Percentiles rank a stretch among this genome's conserved stretches.
These are phyloP conservation scores for Tupiocoris notatus DNA, from an alignment of 2,888 invertebrate genomes.

Conservation along the genomic window DNA sequence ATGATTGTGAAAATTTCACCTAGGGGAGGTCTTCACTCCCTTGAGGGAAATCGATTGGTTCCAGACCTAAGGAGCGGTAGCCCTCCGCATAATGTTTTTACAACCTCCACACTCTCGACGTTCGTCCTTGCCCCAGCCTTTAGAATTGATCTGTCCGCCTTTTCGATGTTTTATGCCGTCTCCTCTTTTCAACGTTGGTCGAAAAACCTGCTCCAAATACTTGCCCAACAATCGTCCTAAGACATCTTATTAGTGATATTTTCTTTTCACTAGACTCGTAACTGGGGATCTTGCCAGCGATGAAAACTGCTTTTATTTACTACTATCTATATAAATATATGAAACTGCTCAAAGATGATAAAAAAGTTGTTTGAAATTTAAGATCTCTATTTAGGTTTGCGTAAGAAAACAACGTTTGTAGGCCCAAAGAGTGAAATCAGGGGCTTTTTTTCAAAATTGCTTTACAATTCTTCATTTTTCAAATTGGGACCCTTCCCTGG, in stretches of 20 bases:
- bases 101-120: neutral
- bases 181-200: neutral
- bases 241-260: neutral
- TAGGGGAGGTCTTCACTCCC: neutral
- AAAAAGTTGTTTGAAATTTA: no score
- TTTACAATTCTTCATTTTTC: no score
- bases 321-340: no score
- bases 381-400: no score
- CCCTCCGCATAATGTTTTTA: constrained; percentile 23
- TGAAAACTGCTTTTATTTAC: no score
- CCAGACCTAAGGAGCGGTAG: constrained; percentile 21
- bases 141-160: neutral
- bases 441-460: no score
- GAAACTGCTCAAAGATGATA: no score
- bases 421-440: no score
- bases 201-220: neutral
- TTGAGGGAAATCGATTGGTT: constrained; percentile 22
- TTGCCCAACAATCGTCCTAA: neutral
- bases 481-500: no score
- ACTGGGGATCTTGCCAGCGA: no score
- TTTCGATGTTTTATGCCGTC: neutral
- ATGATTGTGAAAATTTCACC: constrained; percentile 20
- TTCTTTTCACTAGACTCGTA: no score
- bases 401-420: no score
- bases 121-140: neutral